A percentile compares a stretch with the other conserved stretches of the same genome.
These are phyloP conservation scores for Diadophis punctatus DNA, from an alignment of 2,113 vertebrate genomes.

Conservation along the genomic window DNA sequence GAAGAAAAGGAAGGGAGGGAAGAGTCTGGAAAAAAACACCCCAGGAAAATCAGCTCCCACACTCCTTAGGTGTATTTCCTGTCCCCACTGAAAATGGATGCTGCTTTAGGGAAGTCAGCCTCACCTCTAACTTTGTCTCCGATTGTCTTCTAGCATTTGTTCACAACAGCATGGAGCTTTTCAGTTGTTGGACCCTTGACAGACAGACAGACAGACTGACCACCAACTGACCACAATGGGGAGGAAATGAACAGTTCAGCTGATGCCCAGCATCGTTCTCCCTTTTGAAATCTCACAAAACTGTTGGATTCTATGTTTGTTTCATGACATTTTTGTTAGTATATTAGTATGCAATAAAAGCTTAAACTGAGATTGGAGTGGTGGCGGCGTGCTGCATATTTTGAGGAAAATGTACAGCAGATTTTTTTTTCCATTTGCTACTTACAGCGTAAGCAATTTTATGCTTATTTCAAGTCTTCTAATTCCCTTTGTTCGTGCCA, in stretches of 20 bases:
- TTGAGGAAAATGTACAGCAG: neutral
- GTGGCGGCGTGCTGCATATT: neutral
- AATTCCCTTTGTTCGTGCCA: neutral
- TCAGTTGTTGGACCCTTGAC: neutral
- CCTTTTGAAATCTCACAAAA: neutral
- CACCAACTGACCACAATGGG: neutral
- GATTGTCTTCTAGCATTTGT: neutral
- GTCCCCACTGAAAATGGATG: too few species aligned
- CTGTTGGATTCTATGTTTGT: neutral
- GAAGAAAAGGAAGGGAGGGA: neutral
- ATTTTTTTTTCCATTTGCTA: neutral
- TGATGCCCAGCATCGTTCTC: neutral
- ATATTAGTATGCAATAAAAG: neutral
- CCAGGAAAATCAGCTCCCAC: neutral
- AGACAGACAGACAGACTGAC: neutral
- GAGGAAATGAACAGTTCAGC: neutral
- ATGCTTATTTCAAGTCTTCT: neutral
- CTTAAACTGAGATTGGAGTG: neutral
- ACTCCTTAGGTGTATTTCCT: neutral
- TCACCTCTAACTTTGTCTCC: neutral
- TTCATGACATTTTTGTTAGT: neutral
- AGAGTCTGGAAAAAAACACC: neutral
- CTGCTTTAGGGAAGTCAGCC: neutral
- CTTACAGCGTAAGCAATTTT: neutral
- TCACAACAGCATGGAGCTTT: neutral